phyloP scores from a whole-genome alignment of 2,888 invertebrate genomes.

The Drosophila neutralis region DNA sequence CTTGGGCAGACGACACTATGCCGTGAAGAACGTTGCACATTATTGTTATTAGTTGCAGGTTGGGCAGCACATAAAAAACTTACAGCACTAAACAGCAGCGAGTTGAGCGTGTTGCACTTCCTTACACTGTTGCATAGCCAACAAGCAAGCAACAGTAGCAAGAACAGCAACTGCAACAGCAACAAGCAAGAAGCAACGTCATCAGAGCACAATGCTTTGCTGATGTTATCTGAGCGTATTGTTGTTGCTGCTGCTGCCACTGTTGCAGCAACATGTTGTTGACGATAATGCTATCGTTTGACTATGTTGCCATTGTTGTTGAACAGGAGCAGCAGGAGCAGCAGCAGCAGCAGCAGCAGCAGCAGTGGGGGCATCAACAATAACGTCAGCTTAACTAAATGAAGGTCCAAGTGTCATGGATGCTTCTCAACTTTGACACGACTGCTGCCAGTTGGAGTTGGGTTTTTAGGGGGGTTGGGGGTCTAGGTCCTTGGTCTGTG shows the following conservation, averaged over 20 bases:
- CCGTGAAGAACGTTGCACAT: constrained; percentile 72
- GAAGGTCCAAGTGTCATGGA: constrained; percentile 74
- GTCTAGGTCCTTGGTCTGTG: constrained; percentile 7
- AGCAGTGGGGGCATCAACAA: constrained; percentile 42
- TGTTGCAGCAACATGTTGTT: constrained; percentile 74
- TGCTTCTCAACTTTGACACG: constrained; percentile 66
- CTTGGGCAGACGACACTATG: constrained; percentile 43
- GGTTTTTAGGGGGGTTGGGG: neutral
- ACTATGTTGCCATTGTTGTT: constrained; percentile 67
- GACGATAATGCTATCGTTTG: constrained; percentile 72
- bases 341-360: constrained; percentile 5
- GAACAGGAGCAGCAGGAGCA: constrained; percentile 24
- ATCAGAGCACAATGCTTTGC: constrained; percentile 49
- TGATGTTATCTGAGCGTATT: constrained; percentile 69
- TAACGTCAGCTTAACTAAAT: constrained; percentile 75
- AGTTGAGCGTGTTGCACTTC: constrained; percentile 29
- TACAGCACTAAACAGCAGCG: constrained; percentile 10
- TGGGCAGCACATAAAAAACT: constrained; percentile 59
- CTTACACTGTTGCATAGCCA: constrained; percentile 69
- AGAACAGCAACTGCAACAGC: constrained; percentile 20
- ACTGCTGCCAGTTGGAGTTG: constrained; percentile 13
- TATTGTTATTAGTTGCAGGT: constrained; percentile 77
- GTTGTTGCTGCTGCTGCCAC: constrained; percentile 44
- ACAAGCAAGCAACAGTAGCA: constrained; percentile 17
- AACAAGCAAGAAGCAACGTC: constrained; percentile 42